Evolutionary conservation across 35 echinoderm and acorn worm species (phyloP).

Genomic region (Acanthaster planci): DNA sequence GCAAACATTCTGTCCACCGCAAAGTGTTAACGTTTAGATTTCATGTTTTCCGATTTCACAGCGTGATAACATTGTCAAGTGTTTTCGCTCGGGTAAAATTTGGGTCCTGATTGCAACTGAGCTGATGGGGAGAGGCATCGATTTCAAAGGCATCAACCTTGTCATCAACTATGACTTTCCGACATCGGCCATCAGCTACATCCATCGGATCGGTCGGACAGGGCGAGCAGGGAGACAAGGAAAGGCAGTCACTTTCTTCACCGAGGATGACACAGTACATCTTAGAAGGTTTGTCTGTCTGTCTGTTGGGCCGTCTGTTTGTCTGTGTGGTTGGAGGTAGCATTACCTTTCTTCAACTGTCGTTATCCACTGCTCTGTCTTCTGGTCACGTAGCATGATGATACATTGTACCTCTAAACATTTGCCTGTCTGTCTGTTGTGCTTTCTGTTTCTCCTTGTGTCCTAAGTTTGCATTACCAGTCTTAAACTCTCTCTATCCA

Average conservation of each 20-base stretch:
- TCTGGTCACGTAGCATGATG: too few relatives aligned
- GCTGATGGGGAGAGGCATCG: slow-evolving; percentile 96
- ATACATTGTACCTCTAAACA: too few relatives aligned
- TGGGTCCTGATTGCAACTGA: slow-evolving; percentile 96
- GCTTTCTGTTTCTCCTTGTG: too few relatives aligned
- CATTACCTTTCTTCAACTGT: too few relatives aligned
- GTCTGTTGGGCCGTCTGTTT: background rate
- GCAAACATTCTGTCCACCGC: too few relatives aligned
- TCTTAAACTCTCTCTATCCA: too few relatives aligned
- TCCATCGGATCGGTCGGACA: slow-evolving; percentile 90
- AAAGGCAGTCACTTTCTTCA: slow-evolving; percentile 88
- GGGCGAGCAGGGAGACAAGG: slow-evolving; percentile 81
- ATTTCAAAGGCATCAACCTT: slow-evolving; percentile 96
- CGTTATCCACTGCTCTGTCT: too few relatives aligned
- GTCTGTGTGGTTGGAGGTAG: background rate
- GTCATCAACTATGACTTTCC: slow-evolving; percentile 99
- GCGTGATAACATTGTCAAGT: slow-evolving; percentile 88
- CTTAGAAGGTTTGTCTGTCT: slow-evolving; percentile 44
- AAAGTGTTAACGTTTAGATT: too few relatives aligned
- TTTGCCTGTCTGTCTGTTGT: too few relatives aligned
- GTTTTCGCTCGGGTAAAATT: slow-evolving; percentile 92
- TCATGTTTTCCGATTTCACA: background rate
- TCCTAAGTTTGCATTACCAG: too few relatives aligned
- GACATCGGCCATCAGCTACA: slow-evolving; percentile 93
- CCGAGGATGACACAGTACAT: slow-evolving; percentile 80